A percentile compares a stretch with the other conserved stretches of the same genome.
Evolutionary conservation across 2,113 vertebrate species (phyloP).

Genomic region (Dasyprocta punctata): DNA sequence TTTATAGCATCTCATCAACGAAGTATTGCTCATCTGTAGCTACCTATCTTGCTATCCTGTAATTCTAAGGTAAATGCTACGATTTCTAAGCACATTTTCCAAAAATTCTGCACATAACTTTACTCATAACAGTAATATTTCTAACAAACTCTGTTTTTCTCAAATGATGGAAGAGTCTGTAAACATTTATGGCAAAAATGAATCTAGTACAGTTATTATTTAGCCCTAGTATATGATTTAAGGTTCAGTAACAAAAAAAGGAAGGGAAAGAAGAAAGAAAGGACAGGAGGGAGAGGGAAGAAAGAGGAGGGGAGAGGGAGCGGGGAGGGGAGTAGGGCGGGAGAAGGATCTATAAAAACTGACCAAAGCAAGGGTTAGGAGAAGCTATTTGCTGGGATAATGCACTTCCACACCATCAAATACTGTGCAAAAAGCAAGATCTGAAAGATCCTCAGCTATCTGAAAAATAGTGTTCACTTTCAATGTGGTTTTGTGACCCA

Average conservation of each 20-base stretch:
- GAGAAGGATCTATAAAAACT: not conserved
- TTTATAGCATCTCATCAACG: not conserved
- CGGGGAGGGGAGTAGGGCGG: not conserved
- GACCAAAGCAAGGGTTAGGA: not conserved
- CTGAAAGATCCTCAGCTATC: not conserved
- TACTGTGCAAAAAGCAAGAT: not conserved
- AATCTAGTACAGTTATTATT: not conserved
- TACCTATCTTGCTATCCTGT: not conserved
- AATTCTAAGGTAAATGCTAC: not conserved
- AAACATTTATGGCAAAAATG: not conserved
- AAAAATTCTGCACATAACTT: not conserved
- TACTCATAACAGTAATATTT: not conserved
- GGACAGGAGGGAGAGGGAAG: no score
- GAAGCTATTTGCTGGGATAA: not conserved
- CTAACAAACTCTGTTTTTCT: not conserved
- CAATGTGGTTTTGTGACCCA: not conserved
- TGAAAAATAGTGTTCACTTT: not conserved
- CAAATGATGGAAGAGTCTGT: not conserved
- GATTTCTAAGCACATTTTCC: not conserved
- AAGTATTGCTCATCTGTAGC: not conserved
- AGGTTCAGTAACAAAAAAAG: not conserved
- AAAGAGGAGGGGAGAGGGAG: not conserved
- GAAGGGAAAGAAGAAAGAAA: no score
- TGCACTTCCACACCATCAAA: not conserved
- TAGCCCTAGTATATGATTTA: not conserved